phyloP scores from a whole-genome alignment of 1,140 invertebrate species.

The Elymnias hypermnestra region DNA sequence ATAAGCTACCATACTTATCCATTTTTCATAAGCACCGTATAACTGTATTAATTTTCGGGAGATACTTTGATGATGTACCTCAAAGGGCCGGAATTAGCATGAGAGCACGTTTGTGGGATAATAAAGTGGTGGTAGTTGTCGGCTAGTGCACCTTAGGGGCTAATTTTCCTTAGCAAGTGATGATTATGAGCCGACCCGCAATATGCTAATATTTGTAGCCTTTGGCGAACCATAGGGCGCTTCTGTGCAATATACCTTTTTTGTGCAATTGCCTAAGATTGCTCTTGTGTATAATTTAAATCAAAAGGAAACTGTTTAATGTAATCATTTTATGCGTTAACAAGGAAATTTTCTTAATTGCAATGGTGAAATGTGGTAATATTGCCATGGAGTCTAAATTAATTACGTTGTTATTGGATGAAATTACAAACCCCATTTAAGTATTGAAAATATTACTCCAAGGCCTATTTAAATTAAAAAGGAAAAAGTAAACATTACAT shows the following conservation, averaged over 20 bases:
- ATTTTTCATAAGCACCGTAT: constrained; percentile 30
- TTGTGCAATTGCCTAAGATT: constrained; percentile 17
- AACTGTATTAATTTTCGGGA: constrained; percentile 26
- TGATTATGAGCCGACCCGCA: constrained; percentile 59
- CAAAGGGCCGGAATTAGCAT: constrained; percentile 66
- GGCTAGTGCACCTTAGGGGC: constrained; percentile 64
- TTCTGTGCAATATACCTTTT: constrained; percentile 47
- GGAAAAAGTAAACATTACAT: too few relatives aligned
- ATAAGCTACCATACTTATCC: constrained; percentile 26
- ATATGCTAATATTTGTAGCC: constrained; percentile 71
- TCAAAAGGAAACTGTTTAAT: too few relatives aligned
- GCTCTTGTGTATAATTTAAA: constrained; percentile 4
- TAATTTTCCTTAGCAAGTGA: constrained; percentile 63
- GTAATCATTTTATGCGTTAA: too few relatives aligned
- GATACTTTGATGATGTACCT: constrained; percentile 35
- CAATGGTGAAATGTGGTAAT: too few relatives aligned
- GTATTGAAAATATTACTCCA: too few relatives aligned
- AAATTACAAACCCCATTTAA: too few relatives aligned
- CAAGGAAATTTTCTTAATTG: too few relatives aligned
- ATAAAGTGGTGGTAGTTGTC: constrained; percentile 55
- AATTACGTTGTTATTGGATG: too few relatives aligned
- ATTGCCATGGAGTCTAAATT: too few relatives aligned
- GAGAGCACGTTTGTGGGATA: constrained; percentile 60
- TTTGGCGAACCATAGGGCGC: constrained; percentile 47
- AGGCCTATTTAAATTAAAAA: too few relatives aligned